Evolutionary conservation across 2,888 invertebrate genomes (phyloP).

Genomic region (Frankliniella fusca): DNA sequence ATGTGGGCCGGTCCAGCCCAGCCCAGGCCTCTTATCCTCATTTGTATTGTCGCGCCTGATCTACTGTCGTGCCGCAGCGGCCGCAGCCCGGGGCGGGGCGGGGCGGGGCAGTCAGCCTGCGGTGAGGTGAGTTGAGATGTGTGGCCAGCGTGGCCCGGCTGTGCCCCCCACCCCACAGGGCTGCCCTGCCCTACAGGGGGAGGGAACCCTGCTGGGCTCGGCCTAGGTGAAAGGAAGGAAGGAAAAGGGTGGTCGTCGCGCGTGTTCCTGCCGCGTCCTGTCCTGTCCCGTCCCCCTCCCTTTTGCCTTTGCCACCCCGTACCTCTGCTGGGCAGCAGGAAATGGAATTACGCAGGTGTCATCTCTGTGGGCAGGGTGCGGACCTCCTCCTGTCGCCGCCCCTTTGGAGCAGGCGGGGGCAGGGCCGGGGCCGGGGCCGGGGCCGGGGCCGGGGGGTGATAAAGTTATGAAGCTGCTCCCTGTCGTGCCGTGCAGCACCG

Average conservation of each 20-base stretch:
- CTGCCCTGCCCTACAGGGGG: neutral
- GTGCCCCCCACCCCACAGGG: neutral
- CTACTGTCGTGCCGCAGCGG: no score
- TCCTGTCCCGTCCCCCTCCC: no score
- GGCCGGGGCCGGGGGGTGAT: neutral
- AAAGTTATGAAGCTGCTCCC: constrained; percentile 11
- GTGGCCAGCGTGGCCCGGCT: neutral
- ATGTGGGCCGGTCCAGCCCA: neutral
- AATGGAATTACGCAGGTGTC: constrained; percentile 21
- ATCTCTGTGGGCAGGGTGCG: neutral
- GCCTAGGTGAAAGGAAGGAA: neutral
- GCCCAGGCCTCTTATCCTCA: no score
- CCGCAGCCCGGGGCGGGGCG: no score
- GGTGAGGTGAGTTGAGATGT: neutral
- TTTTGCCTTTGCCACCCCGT: no score
- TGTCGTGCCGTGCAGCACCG: neutral
- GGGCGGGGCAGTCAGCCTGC: no score
- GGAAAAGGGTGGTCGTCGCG: neutral
- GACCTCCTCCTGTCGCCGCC: neutral
- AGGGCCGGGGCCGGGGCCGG: neutral
- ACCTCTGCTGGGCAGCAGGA: neutral
- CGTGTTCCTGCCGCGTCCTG: neutral
- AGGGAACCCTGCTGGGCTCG: neutral
- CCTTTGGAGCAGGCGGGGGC: neutral
- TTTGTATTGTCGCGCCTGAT: no score